Percentiles rank a stretch among this genome's conserved stretches.
Conservation (phyloP, 2,888 invertebrate genomes). For the Phengaris alcon region DNA sequence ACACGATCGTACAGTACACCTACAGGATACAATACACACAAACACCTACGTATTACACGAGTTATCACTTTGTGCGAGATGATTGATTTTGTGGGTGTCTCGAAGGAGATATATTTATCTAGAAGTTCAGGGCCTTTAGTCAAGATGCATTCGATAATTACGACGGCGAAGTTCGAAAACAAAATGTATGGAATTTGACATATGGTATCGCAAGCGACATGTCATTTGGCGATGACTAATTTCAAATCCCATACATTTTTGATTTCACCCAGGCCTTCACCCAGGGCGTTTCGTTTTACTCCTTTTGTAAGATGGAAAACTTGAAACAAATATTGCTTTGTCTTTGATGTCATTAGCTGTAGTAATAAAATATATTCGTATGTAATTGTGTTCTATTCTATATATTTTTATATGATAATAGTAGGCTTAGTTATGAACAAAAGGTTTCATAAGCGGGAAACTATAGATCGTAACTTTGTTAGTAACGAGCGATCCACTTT, state of each 20-base stretch:
- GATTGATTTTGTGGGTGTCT: not conserved
- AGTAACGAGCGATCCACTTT: not conserved
- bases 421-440: conserved; percentile 7
- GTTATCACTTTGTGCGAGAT: not conserved
- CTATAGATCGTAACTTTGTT: not conserved
- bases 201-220: too few relatives aligned
- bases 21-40: not conserved
- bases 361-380: too few relatives aligned
- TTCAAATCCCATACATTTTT: too few relatives aligned
- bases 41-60: not conserved
- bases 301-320: not conserved
- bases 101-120: not conserved
- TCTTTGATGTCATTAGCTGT: too few relatives aligned
- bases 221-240: too few relatives aligned
- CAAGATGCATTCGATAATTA: too few relatives aligned
- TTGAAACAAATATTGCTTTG: too few relatives aligned
- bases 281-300: not conserved
- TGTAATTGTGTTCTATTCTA: too few relatives aligned
- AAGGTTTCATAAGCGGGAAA: conserved; percentile 14
- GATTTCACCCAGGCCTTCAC: too few relatives aligned
- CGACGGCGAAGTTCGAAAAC: too few relatives aligned
- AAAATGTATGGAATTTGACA: too few relatives aligned
- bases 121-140: not conserved
- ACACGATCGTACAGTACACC: not conserved
- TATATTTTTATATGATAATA: not conserved